phyloP scores from a whole-genome alignment of 2,888 invertebrate genomes.

The Rhopalosiphum nymphaeae region DNA sequence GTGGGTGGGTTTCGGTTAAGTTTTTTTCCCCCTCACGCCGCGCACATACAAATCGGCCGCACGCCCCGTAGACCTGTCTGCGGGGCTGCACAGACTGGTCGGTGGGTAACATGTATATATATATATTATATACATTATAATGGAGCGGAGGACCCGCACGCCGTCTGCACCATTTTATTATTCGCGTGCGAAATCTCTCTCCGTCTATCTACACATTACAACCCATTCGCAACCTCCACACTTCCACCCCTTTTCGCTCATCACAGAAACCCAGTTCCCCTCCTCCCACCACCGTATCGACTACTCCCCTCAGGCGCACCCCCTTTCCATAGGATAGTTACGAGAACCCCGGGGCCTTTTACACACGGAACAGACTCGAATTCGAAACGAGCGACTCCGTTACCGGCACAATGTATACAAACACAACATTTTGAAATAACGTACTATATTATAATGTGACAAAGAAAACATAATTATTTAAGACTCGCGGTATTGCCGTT shows the following conservation, averaged over 20 bases:
- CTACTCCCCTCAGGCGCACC: background rate
- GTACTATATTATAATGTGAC: background rate
- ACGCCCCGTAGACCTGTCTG: conserved; percentile 57
- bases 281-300: background rate
- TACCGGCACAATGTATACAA: background rate
- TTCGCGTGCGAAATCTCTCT: conserved; percentile 48
- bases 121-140: background rate
- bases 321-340: background rate
- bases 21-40: background rate
- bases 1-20: background rate
- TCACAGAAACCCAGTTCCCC: background rate
- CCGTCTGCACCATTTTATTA: conserved; percentile 62
- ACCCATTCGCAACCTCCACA: background rate
- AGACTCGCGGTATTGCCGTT: background rate
- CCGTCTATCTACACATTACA: background rate
- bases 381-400: conserved; percentile 3
- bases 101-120: conserved; percentile 10
- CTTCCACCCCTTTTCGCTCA: background rate
- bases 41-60: background rate
- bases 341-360: conserved; percentile 5
- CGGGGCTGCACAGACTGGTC: conserved; percentile 28
- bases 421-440: background rate
- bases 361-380: conserved; percentile 17
- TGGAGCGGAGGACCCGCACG: conserved; percentile 45
- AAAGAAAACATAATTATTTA: background rate